Percentiles rank a stretch among this genome's conserved stretches.
Conservation (phyloP, 1,140 invertebrate species). For the Dendrolimus punctatus region DNA sequence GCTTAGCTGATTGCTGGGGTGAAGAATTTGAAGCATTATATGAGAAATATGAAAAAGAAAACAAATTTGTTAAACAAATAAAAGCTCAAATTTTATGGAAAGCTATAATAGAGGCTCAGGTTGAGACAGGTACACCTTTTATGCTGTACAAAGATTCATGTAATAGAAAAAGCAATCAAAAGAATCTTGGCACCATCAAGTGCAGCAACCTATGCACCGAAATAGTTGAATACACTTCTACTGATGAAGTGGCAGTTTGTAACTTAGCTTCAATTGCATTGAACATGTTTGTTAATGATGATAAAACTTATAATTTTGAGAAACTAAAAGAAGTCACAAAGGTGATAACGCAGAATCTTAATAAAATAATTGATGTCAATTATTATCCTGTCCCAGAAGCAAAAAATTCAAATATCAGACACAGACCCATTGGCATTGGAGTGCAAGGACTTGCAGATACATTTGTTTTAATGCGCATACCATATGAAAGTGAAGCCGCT, state of each 20-base stretch:
- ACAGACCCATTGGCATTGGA: slow-evolving; percentile 97
- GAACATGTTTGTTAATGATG: slow-evolving; percentile 92
- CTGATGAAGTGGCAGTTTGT: slow-evolving; percentile 97
- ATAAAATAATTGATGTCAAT: slow-evolving; percentile 98
- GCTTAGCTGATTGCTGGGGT: slow-evolving; percentile 93
- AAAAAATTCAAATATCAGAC: slow-evolving; percentile 89
- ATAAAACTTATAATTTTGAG: slow-evolving; percentile 90
- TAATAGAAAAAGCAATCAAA: slow-evolving; percentile 98
- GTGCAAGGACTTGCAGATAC: slow-evolving; percentile 97
- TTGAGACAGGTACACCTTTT: slow-evolving; percentile 98
- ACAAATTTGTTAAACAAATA: slow-evolving; percentile 82
- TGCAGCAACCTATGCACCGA: slow-evolving; percentile 99
- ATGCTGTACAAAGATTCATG: slow-evolving; percentile 99
- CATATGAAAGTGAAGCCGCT: slow-evolving; percentile 92
- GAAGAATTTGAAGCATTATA: slow-evolving; percentile 96
- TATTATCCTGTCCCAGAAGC: slow-evolving; percentile 96
- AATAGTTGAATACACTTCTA: slow-evolving; percentile 94
- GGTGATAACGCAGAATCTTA: slow-evolving; percentile 93
- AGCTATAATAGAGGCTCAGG: slow-evolving; percentile 95
- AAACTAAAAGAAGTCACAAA: slow-evolving; percentile 93
- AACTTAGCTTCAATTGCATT: slow-evolving; percentile 99
- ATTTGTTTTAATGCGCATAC: slow-evolving; percentile 94
- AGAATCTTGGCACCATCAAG: slow-evolving; percentile 99
- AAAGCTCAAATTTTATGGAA: slow-evolving; percentile 94
- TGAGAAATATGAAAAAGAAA: slow-evolving; percentile 89